Evolutionary conservation across 35 echinoderm and acorn worm genomes (phyloP).

Genomic region (Nesometra sesokonis): DNA sequence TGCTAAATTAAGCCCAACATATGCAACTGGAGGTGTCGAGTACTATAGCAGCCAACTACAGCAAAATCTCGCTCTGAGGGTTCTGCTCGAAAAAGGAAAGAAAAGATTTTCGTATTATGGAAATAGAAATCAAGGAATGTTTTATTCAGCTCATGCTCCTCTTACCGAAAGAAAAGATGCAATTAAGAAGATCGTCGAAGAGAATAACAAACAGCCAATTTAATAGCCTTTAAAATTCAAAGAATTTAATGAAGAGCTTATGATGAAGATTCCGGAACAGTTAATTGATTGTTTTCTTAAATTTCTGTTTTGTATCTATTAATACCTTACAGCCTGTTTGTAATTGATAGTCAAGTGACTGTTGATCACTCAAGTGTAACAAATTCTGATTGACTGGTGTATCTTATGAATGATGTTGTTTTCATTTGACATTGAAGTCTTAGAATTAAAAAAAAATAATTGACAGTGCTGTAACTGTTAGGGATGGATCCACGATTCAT

Average conservation of each 20-base stretch:
- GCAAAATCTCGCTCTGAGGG: constrained; percentile 60
- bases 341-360: not conserved
- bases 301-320: not conserved
- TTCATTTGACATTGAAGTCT: too few species aligned
- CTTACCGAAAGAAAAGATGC: constrained; percentile 46
- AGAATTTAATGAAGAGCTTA: not conserved
- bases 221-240: not conserved
- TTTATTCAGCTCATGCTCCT: constrained; percentile 39
- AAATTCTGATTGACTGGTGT: not conserved
- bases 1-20: constrained; percentile 33
- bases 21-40: constrained; percentile 73
- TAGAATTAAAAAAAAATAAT: too few species aligned
- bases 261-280: not conserved
- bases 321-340: not conserved
- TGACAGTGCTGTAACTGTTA: too few species aligned
- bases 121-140: constrained; percentile 47
- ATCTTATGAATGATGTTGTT: too few species aligned
- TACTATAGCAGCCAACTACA: constrained; percentile 62
- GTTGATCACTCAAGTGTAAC: not conserved
- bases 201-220: not conserved
- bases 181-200: constrained; percentile 29
- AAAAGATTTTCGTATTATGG: constrained; percentile 85
- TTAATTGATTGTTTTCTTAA: not conserved
- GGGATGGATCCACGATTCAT: too few species aligned
- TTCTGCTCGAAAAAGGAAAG: constrained; percentile 69